phyloP scores from a whole-genome alignment of 2,113 vertebrate species.

The Ondatra zibethicus region DNA sequence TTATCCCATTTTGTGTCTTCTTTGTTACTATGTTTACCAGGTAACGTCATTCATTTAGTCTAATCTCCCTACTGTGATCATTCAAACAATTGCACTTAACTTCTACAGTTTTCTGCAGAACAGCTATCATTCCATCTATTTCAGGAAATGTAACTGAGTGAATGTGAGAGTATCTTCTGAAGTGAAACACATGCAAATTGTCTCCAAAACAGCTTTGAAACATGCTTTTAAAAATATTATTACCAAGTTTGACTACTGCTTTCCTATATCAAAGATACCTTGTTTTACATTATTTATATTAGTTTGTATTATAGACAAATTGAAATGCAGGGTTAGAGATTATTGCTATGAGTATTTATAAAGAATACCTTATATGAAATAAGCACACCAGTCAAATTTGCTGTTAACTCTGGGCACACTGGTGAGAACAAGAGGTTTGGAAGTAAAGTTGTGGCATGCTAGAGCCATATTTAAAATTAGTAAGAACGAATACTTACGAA shows the following conservation, averaged over 20 bases:
- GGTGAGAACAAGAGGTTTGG: neutral
- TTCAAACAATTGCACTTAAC: neutral
- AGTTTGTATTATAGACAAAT: neutral
- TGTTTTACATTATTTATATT: neutral
- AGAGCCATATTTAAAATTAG: neutral
- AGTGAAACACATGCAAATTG: neutral
- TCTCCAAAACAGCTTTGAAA: neutral
- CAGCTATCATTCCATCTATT: neutral
- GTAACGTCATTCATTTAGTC: neutral
- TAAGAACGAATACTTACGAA: neutral
- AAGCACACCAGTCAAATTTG: neutral
- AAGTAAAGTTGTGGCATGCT: neutral
- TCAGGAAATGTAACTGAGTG: neutral
- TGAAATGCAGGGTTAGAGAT: neutral
- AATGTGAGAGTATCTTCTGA: neutral
- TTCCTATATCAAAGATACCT: neutral
- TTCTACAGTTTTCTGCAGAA: neutral
- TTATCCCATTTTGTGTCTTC: neutral
- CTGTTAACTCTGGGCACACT: neutral
- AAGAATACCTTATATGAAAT: neutral
- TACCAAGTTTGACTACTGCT: neutral
- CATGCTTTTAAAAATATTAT: neutral
- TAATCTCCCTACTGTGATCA: neutral
- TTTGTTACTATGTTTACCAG: neutral
- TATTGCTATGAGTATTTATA: neutral